Evolutionary conservation across 2,113 vertebrate genomes (phyloP), one percentile per base, ranked within the genome.

Genomic region (Myocastor coypus): DNA sequence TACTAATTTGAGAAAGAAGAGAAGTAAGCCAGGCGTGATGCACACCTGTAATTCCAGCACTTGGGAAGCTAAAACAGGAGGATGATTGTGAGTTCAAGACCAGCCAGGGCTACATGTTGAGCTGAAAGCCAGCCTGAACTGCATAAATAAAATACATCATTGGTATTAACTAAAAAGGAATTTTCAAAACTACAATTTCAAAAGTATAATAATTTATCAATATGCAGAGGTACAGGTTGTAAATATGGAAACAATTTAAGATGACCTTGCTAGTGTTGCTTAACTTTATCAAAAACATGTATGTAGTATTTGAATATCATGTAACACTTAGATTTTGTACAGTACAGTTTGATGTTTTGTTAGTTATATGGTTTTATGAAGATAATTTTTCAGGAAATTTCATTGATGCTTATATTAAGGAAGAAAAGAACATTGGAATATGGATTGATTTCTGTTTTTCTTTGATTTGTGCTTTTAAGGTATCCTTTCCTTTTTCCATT

Each of bases 401-500:
- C 3, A 3, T 89, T 84, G 52, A 4, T 81, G 20, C 55, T 85
- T 91, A 20, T 59, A 37, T 80, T 94, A 57, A 89, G 64, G 42
- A 75, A 20, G 9, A 22, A 77, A 85, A 50, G 22, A 50, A 63
- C 22, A 52, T 20, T 68, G 85, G 50, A 63, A 63, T 46, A 19
- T 69, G 7, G 50, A 40, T 14, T 84, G 37, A 40, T 61, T 50
- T 73, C 4, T 94, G 3, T 78, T 83, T 87, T 46, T 68, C n/a
- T 63, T 78, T 91, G 90, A 93, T 87, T 81, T 86, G 4, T 28
- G 7, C 37, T 55, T 68, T 83, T 90, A 97, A 89, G 73, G 84
- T 59, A 11, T 88, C 7, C 37, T 42, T 1, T 37, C 22, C 94
- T 24, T 92, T 92, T 68, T 95, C 37, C 87, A 24, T 64, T 2